These are phyloP conservation scores for Leptodactylus fuscus DNA, from an alignment of 2,113 vertebrate species.

Conservation along the genomic window DNA sequence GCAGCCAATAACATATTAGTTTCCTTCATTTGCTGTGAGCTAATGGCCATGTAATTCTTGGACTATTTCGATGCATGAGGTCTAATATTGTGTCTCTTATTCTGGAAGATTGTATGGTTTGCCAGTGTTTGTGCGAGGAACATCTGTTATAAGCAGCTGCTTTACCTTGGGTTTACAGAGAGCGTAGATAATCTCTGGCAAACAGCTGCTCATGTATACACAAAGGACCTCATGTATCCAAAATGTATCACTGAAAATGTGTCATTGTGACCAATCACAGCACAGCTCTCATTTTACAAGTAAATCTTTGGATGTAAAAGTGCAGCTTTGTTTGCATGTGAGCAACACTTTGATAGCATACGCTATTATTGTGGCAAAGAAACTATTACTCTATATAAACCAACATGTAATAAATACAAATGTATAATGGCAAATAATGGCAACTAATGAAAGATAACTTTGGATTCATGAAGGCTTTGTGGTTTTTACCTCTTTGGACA, in stretches of 20 bases:
- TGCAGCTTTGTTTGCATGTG: background rate
- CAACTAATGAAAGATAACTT: too few relatives aligned
- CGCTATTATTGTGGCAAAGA: too few relatives aligned
- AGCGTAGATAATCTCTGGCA: background rate
- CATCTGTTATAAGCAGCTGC: constrained; percentile 16
- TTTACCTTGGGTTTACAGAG: background rate
- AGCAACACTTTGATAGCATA: too few relatives aligned
- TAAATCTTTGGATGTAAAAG: background rate
- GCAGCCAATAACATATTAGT: too few relatives aligned
- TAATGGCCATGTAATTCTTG: too few relatives aligned
- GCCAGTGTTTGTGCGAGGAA: background rate
- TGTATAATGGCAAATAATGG: too few relatives aligned
- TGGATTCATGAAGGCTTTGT: too few relatives aligned
- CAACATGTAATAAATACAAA: too few relatives aligned
- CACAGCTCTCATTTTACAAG: background rate
- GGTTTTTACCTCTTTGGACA: too few relatives aligned
- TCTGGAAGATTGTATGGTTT: background rate
- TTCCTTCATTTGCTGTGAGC: background rate
- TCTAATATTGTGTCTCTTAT: background rate
- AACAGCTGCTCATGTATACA: constrained; percentile 22
- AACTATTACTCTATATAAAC: too few relatives aligned
- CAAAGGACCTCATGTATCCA: background rate
- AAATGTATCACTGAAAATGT: background rate
- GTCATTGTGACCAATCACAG: background rate
- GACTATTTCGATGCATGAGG: background rate